Evolutionary conservation across 1,140 invertebrate genomes (phyloP).

Genomic region (Meloidogyne hapla): DNA sequence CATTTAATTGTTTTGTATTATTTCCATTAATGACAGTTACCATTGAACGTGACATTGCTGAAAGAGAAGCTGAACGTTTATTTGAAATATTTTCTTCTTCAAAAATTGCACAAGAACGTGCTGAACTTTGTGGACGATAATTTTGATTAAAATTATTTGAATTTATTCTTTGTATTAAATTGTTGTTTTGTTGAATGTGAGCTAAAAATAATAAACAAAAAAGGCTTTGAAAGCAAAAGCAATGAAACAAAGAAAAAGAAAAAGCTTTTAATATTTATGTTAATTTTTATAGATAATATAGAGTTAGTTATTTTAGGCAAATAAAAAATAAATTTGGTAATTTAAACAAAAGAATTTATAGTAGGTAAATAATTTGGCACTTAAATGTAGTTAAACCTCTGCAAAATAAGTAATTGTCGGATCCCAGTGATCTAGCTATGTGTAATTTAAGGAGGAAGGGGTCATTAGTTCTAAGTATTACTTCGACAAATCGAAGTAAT

Average conservation of each 20-base stretch:
- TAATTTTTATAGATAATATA: no score
- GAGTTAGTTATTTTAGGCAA: no score
- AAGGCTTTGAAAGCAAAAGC: constrained; percentile 10
- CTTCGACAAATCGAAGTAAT: no score
- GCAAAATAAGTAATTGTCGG: no score
- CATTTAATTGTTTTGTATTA: constrained; percentile 3
- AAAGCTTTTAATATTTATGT: background rate
- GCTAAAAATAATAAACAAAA: background rate
- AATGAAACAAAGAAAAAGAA: background rate
- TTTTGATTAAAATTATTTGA: background rate
- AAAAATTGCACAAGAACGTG: constrained; percentile 18
- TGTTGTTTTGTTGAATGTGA: background rate
- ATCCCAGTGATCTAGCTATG: no score
- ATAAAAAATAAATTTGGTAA: background rate
- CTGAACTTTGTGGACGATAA: constrained; percentile 12
- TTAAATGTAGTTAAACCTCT: no score
- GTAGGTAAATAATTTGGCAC: no score
- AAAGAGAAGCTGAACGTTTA: constrained; percentile 20
- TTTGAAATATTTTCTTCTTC: constrained; percentile 11
- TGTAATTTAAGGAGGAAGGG: no score
- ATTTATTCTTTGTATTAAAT: background rate
- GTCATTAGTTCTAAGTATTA: no score
- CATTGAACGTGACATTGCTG: constrained; percentile 41
- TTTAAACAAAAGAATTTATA: constrained; percentile 9
- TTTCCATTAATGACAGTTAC: constrained; percentile 22